A percentile compares a stretch with the other conserved stretches of the same genome.
These are phyloP conservation scores for Panagrolaimus sp. DNA, from an alignment of 1,140 invertebrate species.

Conservation along the genomic window DNA sequence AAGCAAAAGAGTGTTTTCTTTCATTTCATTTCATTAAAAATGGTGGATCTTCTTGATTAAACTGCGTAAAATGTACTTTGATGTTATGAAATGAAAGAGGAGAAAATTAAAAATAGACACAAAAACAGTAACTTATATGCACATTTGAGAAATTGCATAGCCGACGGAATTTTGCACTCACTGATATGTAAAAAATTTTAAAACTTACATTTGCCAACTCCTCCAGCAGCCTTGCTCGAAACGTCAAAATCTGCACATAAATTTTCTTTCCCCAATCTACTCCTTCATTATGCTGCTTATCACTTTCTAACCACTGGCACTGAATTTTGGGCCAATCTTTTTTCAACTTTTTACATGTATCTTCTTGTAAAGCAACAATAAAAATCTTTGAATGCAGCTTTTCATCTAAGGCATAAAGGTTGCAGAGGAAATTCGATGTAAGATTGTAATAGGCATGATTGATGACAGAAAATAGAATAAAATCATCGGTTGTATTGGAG, in stretches of 20 bases:
- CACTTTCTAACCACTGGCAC: conserved; percentile 29
- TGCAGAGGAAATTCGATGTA: conserved; percentile 52
- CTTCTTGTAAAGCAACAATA: conserved; percentile 31
- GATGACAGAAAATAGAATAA: conserved; percentile 43
- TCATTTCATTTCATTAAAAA: too few species aligned
- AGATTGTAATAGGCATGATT: conserved; percentile 47
- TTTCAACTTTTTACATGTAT: conserved; percentile 27
- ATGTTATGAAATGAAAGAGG: too few species aligned
- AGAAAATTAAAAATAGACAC: too few species aligned
- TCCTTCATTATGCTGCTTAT: conserved; percentile 29
- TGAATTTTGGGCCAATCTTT: conserved; percentile 42
- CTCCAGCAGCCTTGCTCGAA: conserved; percentile 32
- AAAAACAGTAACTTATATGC: too few species aligned
- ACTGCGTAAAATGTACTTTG: too few species aligned
- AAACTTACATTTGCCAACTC: conserved; percentile 31
- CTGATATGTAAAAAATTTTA: too few species aligned
- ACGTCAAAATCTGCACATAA: conserved; percentile 43
- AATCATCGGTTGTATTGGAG: conserved; percentile 20
- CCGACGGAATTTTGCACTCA: too few species aligned
- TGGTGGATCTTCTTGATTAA: too few species aligned
- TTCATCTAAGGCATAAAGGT: conserved; percentile 31
- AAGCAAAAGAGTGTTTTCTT: too few species aligned
- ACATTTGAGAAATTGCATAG: too few species aligned
- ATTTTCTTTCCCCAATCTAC: conserved; percentile 42
- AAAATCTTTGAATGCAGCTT: conserved; percentile 31